phyloP scores from a whole-genome alignment of 37 sponge, comb jelly and placozoan genomes.

The Petrosia ficiformis region DNA sequence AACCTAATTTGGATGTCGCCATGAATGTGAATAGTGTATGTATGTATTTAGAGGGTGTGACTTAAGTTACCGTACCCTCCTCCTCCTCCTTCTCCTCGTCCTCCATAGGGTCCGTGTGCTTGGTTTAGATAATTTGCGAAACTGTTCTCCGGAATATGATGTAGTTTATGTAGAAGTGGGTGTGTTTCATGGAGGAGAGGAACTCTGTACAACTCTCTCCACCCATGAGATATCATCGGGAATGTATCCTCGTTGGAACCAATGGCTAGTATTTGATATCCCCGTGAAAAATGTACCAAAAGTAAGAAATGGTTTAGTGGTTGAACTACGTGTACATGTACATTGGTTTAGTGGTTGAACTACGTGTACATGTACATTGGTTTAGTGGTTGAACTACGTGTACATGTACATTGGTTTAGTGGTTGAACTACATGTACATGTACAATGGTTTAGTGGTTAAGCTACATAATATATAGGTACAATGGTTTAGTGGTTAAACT shows the following conservation, averaged over 20 bases:
- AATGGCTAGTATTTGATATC: conserved; percentile 82
- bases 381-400: background rate
- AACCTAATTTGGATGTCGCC: no score
- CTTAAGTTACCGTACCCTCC: no score
- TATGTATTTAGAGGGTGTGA: no score
- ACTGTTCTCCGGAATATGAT: conserved; percentile 12
- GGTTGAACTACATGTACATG: conserved; percentile 2
- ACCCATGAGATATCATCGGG: conserved; percentile 34
- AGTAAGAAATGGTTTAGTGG: conserved; percentile 29
- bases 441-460: conserved; percentile 13
- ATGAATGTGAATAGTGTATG: no score
- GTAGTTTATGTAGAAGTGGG: conserved; percentile 72
- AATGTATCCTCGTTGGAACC: conserved; percentile 79
- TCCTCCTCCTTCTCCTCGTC: no score
- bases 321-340: conserved; percentile 4
- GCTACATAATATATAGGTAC: conserved; percentile 20
- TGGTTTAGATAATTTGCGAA: conserved; percentile 70
- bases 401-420: background rate
- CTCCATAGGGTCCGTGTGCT: conserved; percentile 50
- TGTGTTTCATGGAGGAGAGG: conserved; percentile 83
- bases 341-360: conserved; percentile 7
- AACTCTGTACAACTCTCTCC: conserved; percentile 36
- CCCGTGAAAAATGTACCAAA: conserved; percentile 79
- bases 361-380: conserved; percentile 7
- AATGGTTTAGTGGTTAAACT: no score